Percentiles rank a stretch among this genome's conserved stretches.
These are phyloP conservation scores for Rhodinocichla rosea DNA, from an alignment of 2,113 vertebrate species.

Conservation along the genomic window DNA sequence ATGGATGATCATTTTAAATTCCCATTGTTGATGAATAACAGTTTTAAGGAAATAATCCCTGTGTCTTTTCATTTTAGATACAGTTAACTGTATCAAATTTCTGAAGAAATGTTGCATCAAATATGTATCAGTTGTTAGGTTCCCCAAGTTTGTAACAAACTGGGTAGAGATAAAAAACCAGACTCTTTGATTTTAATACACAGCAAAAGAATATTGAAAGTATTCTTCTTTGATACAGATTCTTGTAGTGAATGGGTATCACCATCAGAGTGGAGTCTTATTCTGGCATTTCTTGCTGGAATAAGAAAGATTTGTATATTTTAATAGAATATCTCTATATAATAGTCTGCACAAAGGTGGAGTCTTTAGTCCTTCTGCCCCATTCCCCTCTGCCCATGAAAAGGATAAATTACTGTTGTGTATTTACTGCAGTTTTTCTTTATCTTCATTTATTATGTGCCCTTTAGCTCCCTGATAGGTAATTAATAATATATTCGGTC, in stretches of 20 bases:
- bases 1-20: background rate
- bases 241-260: background rate
- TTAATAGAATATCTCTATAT: background rate
- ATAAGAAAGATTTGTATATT: background rate
- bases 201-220: background rate
- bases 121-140: background rate
- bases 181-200: background rate
- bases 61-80: background rate
- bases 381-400: fast-evolving
- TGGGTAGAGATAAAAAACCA: background rate
- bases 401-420: background rate
- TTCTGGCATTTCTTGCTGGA: background rate
- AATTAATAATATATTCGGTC: background rate
- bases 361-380: background rate
- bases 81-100: background rate
- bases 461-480: constrained; percentile 1
- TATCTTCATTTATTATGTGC: background rate
- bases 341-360: background rate
- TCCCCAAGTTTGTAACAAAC: background rate
- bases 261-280: background rate
- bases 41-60: background rate
- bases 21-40: background rate
- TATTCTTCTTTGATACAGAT: background rate
- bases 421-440: constrained; percentile 1
- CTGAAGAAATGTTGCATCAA: background rate